These are phyloP conservation scores for Phaethon lepturus DNA, from an alignment of 2,113 vertebrate species.

Conservation along the genomic window DNA sequence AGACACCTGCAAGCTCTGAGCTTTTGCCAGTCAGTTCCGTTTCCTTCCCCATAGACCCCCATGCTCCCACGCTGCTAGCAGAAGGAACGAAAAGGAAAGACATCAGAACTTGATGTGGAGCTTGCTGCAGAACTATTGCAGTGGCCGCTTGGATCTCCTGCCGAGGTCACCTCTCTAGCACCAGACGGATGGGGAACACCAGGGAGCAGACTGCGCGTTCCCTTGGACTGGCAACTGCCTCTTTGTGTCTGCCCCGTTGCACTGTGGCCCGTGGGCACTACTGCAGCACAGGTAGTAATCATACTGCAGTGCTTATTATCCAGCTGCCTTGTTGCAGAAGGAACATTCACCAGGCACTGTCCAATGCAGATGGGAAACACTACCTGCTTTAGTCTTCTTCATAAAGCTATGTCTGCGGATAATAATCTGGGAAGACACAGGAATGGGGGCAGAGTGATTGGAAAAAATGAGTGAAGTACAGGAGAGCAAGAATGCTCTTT, in stretches of 20 bases:
- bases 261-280: background rate
- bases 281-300: background rate
- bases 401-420: background rate
- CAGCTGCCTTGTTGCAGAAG: background rate
- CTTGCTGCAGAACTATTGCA: background rate
- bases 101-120: background rate
- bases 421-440: background rate
- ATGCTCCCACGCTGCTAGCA: background rate
- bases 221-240: rapidly evolving
- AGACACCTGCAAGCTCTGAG: conserved; percentile 50
- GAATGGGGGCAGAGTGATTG: background rate
- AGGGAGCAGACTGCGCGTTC: background rate
- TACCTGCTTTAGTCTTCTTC: background rate
- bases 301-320: background rate
- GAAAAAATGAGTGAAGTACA: background rate
- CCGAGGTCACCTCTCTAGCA: background rate
- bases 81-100: background rate
- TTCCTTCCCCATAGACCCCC: background rate
- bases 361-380: background rate
- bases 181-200: background rate
- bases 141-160: background rate
- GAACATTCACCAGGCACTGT: background rate
- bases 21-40: conserved; percentile 18
- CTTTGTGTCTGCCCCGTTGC: background rate
- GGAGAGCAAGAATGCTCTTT: background rate